A percentile compares a stretch with the other conserved stretches of the same genome.
Conservation (phyloP, 2,797 vertebrate species). For the Sylvilagus floridanus region DNA sequence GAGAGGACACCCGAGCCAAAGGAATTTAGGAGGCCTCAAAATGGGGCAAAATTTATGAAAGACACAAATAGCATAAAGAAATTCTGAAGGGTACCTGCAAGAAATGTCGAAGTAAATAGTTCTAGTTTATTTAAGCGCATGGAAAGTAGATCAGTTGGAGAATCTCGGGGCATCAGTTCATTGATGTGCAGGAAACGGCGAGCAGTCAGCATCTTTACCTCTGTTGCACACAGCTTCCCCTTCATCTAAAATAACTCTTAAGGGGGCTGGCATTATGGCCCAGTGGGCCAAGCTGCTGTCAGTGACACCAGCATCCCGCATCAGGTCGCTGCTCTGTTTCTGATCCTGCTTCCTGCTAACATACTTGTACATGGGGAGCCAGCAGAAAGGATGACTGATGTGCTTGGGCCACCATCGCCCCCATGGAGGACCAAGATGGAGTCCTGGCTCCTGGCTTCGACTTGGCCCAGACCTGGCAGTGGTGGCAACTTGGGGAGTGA, state of each 20-base stretch:
- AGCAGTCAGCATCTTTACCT: not conserved
- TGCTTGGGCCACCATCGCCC: too few species aligned
- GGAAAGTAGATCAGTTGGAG: slow-evolving; percentile 31
- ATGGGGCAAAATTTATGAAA: not conserved
- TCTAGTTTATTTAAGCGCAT: not conserved
- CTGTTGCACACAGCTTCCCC: not conserved
- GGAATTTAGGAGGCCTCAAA: slow-evolving; percentile 27
- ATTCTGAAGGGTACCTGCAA: slow-evolving; percentile 8
- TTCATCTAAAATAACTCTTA: not conserved
- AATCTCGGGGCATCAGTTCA: not conserved
- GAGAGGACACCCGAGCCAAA: slow-evolving; percentile 6
- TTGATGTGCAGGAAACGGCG: not conserved
- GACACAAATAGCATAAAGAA: not conserved
- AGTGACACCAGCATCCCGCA: too few species aligned
- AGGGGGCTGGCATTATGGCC: too few species aligned
- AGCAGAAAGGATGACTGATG: too few species aligned
- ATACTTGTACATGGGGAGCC: too few species aligned
- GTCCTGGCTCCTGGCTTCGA: too few species aligned
- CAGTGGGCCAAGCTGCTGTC: too few species aligned
- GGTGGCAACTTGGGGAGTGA: too few species aligned
- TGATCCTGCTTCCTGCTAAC: too few species aligned
- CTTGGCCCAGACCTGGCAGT: too few species aligned
- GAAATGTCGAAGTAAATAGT: not conserved
- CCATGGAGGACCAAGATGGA: too few species aligned
- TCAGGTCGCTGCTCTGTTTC: too few species aligned